phyloP scores from a whole-genome alignment of 2,797 vertebrate species.

The Sandelia bainsii region DNA sequence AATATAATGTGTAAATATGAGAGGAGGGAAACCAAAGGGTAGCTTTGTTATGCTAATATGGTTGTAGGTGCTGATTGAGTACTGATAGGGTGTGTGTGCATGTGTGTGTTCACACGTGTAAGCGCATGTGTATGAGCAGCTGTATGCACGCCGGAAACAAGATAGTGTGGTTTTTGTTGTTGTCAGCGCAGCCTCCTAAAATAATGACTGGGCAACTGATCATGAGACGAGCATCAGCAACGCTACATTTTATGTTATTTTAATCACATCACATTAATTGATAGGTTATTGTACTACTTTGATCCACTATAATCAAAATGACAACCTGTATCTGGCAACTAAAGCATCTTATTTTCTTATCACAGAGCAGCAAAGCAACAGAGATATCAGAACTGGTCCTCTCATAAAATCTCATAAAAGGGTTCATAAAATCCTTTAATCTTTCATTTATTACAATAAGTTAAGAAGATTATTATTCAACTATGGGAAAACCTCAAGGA shows the following conservation, averaged over 20 bases:
- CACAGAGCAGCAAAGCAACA: conserved; percentile 60
- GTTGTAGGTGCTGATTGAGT: conserved; percentile 84
- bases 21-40: conserved; percentile 74
- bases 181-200: conserved; percentile 46
- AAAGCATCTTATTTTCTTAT: conserved; percentile 35
- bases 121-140: conserved; percentile 73
- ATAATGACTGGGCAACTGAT: conserved; percentile 52
- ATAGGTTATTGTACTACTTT: conserved; percentile 39
- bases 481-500: conserved; percentile 80
- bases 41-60: conserved; percentile 86
- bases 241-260: conserved; percentile 37
- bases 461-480: conserved; percentile 84
- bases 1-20: conserved; percentile 88
- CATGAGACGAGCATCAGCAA: conserved; percentile 40
- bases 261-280: conserved; percentile 59
- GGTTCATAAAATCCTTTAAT: conserved; percentile 80
- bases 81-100: conserved; percentile 70
- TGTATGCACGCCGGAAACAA: conserved; percentile 73
- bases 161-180: conserved; percentile 53
- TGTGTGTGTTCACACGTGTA: conserved; percentile 42
- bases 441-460: conserved; percentile 84
- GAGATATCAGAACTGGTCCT: conserved; percentile 69
- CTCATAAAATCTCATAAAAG: neutral
- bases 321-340: conserved; percentile 13
- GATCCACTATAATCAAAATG: conserved; percentile 34